These are phyloP conservation scores for Rhagonycha fulva DNA, from an alignment of 2,888 invertebrate genomes.

Conservation along the genomic window DNA sequence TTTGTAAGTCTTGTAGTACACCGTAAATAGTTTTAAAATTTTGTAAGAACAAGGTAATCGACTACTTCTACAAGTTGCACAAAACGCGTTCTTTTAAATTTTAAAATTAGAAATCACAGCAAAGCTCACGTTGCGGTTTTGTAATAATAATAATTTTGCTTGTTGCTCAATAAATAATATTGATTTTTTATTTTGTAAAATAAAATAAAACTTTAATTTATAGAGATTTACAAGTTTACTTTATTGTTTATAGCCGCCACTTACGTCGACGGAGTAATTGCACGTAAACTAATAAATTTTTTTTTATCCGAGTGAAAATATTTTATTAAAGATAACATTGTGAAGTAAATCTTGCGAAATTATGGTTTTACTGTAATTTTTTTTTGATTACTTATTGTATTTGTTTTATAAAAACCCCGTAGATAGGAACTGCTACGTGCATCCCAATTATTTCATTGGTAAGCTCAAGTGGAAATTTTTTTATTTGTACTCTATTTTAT, in stretches of 20 bases:
- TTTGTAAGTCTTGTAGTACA: background rate
- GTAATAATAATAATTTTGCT: background rate
- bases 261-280: slow-evolving; percentile 14
- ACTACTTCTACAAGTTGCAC: background rate
- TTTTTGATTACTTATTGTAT: background rate
- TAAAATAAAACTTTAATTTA: background rate
- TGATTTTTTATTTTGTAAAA: background rate
- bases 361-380: background rate
- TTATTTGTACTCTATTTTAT: slow-evolving; percentile 8
- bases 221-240: slow-evolving; percentile 4
- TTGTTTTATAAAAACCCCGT: background rate
- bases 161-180: too few relatives aligned
- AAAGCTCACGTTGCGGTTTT: background rate
- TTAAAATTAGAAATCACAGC: background rate
- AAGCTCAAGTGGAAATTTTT: background rate
- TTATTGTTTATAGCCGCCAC: slow-evolving; percentile 3
- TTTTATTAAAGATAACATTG: slow-evolving; percentile 4
- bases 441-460: background rate
- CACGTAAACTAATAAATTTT: background rate
- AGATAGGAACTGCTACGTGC: background rate
- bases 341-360: background rate
- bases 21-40: background rate
- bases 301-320: slow-evolving; percentile 5
- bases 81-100: background rate
- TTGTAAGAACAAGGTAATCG: background rate